Evolutionary conservation across 64 coral and sea anemone species (phyloP).

Genomic region (Pocillopora damicornis): DNA sequence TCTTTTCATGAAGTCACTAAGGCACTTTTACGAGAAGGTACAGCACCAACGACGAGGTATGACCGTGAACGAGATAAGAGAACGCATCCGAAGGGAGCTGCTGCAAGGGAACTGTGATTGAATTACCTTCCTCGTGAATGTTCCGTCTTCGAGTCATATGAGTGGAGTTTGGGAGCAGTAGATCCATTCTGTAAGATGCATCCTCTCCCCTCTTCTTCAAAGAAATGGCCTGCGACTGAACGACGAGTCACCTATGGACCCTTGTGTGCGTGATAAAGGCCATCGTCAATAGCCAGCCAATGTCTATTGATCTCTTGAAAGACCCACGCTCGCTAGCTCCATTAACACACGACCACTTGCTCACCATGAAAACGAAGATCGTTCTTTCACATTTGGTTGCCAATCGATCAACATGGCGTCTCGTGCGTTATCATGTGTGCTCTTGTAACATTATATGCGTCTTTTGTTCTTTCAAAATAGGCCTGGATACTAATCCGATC

Average conservation of each 20-base stretch:
- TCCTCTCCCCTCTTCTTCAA: neutral
- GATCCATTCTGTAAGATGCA: neutral
- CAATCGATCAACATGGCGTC: too few relatives aligned
- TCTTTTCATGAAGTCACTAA: neutral
- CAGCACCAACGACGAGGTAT: conserved; percentile 16
- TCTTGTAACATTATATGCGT: too few relatives aligned
- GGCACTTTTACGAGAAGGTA: conserved; percentile 2
- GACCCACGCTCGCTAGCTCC: neutral
- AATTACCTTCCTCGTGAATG: too few relatives aligned
- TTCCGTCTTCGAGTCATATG: neutral
- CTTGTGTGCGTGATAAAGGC: neutral
- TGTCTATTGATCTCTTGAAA: neutral
- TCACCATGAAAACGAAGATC: conserved; percentile 4
- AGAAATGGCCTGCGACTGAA: too few relatives aligned
- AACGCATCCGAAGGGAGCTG: neutral
- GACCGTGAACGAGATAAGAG: neutral
- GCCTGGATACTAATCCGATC: neutral
- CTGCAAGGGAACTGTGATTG: neutral
- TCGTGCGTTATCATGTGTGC: too few relatives aligned
- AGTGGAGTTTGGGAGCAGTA: neutral
- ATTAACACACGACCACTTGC: neutral
- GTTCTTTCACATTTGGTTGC: neutral
- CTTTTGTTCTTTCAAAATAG: too few relatives aligned
- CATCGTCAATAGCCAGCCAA: neutral
- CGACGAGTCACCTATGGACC: too few relatives aligned